These are phyloP conservation scores for Pangasius macronema DNA, from an alignment of 2,797 vertebrate species.

Conservation along the genomic window DNA sequence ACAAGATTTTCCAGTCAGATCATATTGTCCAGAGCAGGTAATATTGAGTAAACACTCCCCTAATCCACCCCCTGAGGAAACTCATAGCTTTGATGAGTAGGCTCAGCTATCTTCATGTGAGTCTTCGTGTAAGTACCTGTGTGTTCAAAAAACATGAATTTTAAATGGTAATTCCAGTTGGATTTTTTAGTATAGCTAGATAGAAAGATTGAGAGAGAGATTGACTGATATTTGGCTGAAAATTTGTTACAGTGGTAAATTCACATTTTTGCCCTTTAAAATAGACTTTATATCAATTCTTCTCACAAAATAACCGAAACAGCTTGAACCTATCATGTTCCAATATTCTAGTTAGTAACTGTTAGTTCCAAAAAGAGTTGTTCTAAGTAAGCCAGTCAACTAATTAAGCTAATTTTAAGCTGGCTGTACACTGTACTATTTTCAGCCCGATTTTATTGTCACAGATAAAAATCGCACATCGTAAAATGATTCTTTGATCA, in stretches of 20 bases:
- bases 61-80: background rate
- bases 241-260: too few relatives aligned
- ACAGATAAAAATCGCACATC: background rate
- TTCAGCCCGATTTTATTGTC: background rate
- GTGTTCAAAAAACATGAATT: background rate
- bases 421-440: background rate
- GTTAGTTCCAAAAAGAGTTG: too few relatives aligned
- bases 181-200: background rate
- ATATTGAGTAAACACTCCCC: background rate
- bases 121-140: background rate
- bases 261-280: too few relatives aligned
- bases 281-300: too few relatives aligned
- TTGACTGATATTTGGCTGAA: too few relatives aligned
- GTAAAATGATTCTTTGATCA: too few relatives aligned
- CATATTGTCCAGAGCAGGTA: conserved; percentile 25
- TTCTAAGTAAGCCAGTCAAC: background rate
- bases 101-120: background rate
- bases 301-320: too few relatives aligned
- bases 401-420: background rate
- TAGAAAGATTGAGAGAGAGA: too few relatives aligned
- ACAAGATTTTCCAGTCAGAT: conserved; percentile 24
- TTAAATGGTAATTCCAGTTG: background rate
- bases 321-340: too few relatives aligned
- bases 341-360: too few relatives aligned
- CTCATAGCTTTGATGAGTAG: conserved; percentile 13